Percentiles rank a stretch among this genome's conserved stretches.
These are phyloP conservation scores for Bolborhynchus lineola DNA, from an alignment of 2,113 vertebrate species.

Conservation along the genomic window DNA sequence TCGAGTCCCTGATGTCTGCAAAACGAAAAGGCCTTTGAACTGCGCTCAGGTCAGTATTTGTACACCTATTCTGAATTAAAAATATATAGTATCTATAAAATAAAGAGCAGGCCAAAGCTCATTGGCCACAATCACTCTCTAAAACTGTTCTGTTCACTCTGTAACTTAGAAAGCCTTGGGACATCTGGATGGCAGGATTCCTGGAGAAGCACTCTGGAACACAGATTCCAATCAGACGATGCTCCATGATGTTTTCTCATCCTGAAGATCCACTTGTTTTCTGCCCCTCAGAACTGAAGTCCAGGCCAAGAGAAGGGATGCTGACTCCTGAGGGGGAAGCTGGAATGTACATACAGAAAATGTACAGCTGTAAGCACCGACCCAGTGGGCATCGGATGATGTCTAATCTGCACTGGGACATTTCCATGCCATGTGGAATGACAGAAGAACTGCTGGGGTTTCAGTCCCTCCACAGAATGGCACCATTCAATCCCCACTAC, in stretches of 20 bases:
- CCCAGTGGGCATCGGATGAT: background rate
- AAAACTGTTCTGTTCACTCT: slow-evolving; percentile 42
- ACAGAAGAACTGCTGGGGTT: background rate
- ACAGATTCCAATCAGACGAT: slow-evolving; percentile 12
- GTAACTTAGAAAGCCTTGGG: slow-evolving; percentile 47
- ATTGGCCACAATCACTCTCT: slow-evolving; percentile 36
- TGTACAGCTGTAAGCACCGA: background rate
- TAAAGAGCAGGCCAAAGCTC: slow-evolving; percentile 39
- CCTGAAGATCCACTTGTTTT: slow-evolving; percentile 50
- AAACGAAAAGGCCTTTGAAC: slow-evolving; percentile 50
- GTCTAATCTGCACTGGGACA: fast-evolving
- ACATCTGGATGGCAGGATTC: slow-evolving; percentile 23
- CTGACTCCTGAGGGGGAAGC: slow-evolving; percentile 64
- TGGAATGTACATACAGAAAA: slow-evolving; percentile 9
- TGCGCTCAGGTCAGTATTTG: slow-evolving; percentile 11
- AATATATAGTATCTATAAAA: slow-evolving; percentile 61
- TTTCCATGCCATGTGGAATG: background rate
- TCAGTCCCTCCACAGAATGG: background rate
- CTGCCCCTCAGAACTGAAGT: slow-evolving; percentile 43
- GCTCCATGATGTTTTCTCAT: slow-evolving; percentile 33
- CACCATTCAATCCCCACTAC: background rate
- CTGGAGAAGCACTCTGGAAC: slow-evolving; percentile 48
- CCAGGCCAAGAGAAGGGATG: slow-evolving; percentile 37
- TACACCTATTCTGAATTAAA: slow-evolving; percentile 30
- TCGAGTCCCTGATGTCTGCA: slow-evolving; percentile 25